These are phyloP conservation scores for Gastrophysa polygoni DNA, from an alignment of 2,888 invertebrate species.

Conservation along the genomic window DNA sequence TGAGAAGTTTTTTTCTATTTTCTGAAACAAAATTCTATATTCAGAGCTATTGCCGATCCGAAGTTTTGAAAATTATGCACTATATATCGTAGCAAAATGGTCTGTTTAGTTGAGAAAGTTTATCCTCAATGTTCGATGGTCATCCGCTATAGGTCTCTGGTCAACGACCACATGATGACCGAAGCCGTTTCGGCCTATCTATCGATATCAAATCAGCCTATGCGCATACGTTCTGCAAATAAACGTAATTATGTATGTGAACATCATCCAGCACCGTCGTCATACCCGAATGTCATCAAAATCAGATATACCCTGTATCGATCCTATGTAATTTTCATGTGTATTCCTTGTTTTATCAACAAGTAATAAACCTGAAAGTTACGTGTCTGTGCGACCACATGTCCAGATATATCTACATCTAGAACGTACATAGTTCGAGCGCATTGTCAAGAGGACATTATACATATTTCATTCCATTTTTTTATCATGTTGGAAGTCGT, in stretches of 20 bases:
- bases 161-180: too few species aligned
- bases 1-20: too few species aligned
- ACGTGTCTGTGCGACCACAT: conserved; percentile 17
- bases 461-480: conserved; percentile 15
- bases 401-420: conserved; percentile 14
- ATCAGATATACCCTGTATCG: conserved; percentile 4
- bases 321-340: conserved; percentile 10
- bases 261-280: background rate
- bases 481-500: background rate
- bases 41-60: too few species aligned
- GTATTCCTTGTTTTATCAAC: conserved; percentile 16
- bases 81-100: too few species aligned
- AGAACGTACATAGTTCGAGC: conserved; percentile 3
- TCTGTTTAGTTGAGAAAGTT: too few species aligned
- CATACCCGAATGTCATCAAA: background rate
- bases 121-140: too few species aligned
- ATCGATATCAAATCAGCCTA: too few species aligned
- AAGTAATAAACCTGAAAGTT: conserved; percentile 25
- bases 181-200: too few species aligned
- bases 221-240: too few species aligned
- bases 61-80: too few species aligned
- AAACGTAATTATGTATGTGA: background rate
- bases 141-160: too few species aligned
- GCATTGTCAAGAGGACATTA: conserved; percentile 8
- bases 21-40: too few species aligned